These are phyloP conservation scores for Drosophila borealis DNA, from an alignment of 2,888 invertebrate species.

Conservation along the genomic window DNA sequence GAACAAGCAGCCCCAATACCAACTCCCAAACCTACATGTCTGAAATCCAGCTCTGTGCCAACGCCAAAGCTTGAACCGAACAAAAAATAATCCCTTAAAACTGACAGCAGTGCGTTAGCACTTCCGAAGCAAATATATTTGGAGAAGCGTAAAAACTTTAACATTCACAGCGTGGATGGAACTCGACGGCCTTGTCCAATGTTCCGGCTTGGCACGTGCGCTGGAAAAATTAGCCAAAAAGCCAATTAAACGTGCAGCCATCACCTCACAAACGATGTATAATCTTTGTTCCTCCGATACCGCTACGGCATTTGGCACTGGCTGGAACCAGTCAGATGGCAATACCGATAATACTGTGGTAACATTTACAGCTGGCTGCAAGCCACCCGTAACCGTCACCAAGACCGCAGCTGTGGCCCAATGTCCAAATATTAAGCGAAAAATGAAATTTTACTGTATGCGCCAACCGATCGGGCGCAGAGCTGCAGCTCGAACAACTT, in stretches of 20 bases:
- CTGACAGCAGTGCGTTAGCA: conserved; percentile 33
- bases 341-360: conserved; percentile 73
- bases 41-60: conserved; percentile 3
- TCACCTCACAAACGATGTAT: neutral
- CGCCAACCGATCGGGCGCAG: conserved; percentile 35
- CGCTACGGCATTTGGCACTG: too few species aligned
- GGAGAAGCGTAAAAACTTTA: conserved; percentile 49
- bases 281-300: neutral
- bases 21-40: neutral
- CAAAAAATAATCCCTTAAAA: neutral
- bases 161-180: conserved; percentile 58
- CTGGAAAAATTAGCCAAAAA: neutral
- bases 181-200: conserved; percentile 72
- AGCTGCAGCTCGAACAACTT: conserved; percentile 40
- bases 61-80: neutral
- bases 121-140: conserved; percentile 47
- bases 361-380: conserved; percentile 74
- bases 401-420: conserved; percentile 4
- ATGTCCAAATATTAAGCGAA: conserved; percentile 22
- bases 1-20: neutral
- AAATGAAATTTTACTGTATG: conserved; percentile 69
- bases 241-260: neutral
- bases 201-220: conserved; percentile 33
- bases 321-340: neutral
- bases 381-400: conserved; percentile 7